phyloP scores from a whole-genome alignment of 2,113 vertebrate genomes.

The Istiophorus platypterus region DNA sequence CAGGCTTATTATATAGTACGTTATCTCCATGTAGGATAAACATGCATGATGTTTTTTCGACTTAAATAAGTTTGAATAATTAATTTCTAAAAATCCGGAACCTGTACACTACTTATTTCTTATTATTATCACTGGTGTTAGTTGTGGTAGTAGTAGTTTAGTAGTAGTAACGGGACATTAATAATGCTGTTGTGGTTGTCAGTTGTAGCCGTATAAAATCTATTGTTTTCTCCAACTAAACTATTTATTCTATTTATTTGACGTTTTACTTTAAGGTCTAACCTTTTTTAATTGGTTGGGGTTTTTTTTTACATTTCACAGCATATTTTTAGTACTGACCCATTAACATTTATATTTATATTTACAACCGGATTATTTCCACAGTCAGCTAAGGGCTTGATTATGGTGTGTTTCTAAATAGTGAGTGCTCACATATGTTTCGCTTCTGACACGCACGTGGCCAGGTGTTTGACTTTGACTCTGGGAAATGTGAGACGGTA shows the following conservation, averaged over 20 bases:
- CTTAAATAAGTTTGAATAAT: neutral
- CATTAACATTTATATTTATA: neutral
- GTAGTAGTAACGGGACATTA: neutral
- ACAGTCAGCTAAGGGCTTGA: too few species aligned
- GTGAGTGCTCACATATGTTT: neutral
- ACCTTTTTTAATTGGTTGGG: too few species aligned
- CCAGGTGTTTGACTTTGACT: conserved; percentile 8
- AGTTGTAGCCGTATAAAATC: neutral
- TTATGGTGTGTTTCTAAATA: neutral
- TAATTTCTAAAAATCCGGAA: neutral
- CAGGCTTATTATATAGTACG: neutral
- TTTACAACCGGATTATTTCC: neutral
- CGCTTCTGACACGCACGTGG: conserved; percentile 21
- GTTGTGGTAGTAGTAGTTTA: too few species aligned
- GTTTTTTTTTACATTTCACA: neutral
- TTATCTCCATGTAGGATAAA: neutral
- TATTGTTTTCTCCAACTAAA: neutral
- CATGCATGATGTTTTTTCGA: neutral
- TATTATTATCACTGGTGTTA: neutral
- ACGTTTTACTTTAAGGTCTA: neutral
- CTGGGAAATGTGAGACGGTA: conserved; percentile 8
- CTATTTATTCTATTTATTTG: neutral
- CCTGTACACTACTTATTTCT: neutral
- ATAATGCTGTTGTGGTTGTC: neutral
- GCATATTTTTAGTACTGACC: neutral